Conservation (phyloP, 2,113 vertebrate genomes). For the Alectura lathami region DNA sequence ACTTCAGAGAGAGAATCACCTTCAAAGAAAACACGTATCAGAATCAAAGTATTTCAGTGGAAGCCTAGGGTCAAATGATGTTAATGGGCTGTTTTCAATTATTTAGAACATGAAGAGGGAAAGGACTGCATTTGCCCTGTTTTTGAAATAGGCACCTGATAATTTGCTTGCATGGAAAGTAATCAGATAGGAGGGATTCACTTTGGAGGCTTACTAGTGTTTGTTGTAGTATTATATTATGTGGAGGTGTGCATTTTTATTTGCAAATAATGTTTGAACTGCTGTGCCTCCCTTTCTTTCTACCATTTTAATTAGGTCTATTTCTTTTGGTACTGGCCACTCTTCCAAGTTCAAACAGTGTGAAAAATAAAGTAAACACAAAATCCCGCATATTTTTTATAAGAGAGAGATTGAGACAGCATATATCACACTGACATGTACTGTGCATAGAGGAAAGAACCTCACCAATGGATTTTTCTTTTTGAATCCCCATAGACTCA, state of each 20-base stretch:
- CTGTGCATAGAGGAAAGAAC: not conserved
- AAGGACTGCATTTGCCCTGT: not conserved
- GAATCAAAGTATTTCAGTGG: not conserved
- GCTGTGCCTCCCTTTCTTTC: not conserved
- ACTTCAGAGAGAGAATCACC: not conserved
- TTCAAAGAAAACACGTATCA: not conserved
- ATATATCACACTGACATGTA: not conserved
- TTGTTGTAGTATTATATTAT: not conserved
- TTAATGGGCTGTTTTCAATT: slow-evolving; percentile 40
- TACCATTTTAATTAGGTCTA: not conserved
- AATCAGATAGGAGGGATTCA: not conserved
- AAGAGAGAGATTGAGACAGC: not conserved
- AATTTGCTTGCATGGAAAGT: not conserved
- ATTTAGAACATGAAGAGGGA: not conserved
- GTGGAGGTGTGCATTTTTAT: not conserved
- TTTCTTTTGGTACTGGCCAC: not conserved
- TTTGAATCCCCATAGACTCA: not conserved
- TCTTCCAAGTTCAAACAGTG: not conserved
- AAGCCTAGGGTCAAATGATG: not conserved
- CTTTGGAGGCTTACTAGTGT: not conserved
- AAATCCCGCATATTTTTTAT: not conserved
- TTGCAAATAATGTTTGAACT: not conserved
- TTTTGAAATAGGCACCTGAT: not conserved
- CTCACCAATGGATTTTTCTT: not conserved
- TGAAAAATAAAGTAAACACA: not conserved